Percentiles rank a stretch among this genome's conserved stretches.
phyloP scores from a whole-genome alignment of 2,888 invertebrate species.

The Nephrotoma flavescens region DNA sequence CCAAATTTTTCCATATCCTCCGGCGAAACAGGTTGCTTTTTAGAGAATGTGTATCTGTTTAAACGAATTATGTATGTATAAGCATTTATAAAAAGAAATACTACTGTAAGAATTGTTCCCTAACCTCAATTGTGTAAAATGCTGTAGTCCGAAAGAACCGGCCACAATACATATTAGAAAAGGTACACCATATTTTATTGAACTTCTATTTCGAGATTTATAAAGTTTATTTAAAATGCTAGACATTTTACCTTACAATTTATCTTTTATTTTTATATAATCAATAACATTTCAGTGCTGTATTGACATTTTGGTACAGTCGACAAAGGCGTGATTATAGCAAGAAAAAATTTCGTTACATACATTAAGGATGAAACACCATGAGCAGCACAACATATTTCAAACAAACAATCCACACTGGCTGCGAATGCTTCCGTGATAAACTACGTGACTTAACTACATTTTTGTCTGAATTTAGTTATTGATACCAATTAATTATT shows the following conservation, averaged over 20 bases:
- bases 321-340: not conserved
- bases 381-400: too few relatives aligned
- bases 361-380: too few relatives aligned
- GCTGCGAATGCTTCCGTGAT: too few relatives aligned
- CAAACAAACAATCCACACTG: too few relatives aligned
- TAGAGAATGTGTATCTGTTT: slow-evolving; percentile 44
- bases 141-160: slow-evolving; percentile 59
- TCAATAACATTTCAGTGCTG: not conserved
- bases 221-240: not conserved
- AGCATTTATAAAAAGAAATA: not conserved
- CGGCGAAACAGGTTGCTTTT: slow-evolving; percentile 39
- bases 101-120: slow-evolving; percentile 9
- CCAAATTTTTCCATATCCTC: slow-evolving; percentile 54
- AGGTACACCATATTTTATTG: slow-evolving; percentile 50
- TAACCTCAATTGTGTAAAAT: slow-evolving; percentile 61
- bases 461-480: too few relatives aligned
- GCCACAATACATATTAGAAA: slow-evolving; percentile 57
- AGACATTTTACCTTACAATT: not conserved
- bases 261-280: not conserved
- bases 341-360: not conserved
- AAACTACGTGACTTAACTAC: too few relatives aligned
- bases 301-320: not conserved
- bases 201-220: slow-evolving; percentile 18
- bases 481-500: too few relatives aligned
- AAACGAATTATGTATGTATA: slow-evolving; percentile 7